Evolutionary conservation across 1,140 invertebrate genomes (phyloP).

Genomic region (Pseudomyrmex flavicornis): DNA sequence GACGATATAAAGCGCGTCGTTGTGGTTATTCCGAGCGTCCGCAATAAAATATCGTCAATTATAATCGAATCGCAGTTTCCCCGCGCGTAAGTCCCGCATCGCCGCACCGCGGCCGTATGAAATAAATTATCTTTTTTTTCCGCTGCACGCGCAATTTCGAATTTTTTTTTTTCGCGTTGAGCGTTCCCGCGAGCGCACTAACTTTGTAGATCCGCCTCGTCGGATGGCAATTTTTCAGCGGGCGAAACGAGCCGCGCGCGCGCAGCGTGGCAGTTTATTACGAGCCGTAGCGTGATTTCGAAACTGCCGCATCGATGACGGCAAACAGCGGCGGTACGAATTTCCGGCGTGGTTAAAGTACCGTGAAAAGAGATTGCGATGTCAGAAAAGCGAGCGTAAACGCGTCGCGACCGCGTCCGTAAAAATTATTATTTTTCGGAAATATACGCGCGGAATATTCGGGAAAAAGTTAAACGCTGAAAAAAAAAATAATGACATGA

Average conservation of each 20-base stretch:
- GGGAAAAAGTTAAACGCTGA: background rate
- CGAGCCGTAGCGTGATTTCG: constrained; percentile 46
- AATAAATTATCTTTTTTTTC: constrained; percentile 45
- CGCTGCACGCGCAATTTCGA: constrained; percentile 45
- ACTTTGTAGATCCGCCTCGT: constrained; percentile 30
- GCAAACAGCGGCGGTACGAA: constrained; percentile 10
- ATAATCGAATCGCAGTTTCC: constrained; percentile 48
- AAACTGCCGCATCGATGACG: constrained; percentile 57
- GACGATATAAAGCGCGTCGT: background rate
- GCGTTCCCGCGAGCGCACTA: constrained; percentile 51
- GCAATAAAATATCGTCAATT: constrained; percentile 42
- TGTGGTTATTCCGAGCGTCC: background rate
- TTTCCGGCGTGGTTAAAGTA: constrained; percentile 42
- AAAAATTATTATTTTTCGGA: constrained; percentile 48
- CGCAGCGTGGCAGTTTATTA: constrained; percentile 42
- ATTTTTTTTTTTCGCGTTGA: constrained; percentile 42
- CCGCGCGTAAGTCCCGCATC: constrained; percentile 36
- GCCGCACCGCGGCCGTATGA: constrained; percentile 32
- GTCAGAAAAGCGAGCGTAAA: constrained; percentile 11
- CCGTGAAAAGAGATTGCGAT: constrained; percentile 23
- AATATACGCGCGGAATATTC: background rate
- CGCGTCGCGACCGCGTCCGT: background rate
- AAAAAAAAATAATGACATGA: background rate
- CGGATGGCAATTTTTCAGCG: constrained; percentile 53
- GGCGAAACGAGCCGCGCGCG: constrained; percentile 43